Evolutionary conservation across 2,888 invertebrate genomes (phyloP).

Genomic region (Stenolophus ochropezus): DNA sequence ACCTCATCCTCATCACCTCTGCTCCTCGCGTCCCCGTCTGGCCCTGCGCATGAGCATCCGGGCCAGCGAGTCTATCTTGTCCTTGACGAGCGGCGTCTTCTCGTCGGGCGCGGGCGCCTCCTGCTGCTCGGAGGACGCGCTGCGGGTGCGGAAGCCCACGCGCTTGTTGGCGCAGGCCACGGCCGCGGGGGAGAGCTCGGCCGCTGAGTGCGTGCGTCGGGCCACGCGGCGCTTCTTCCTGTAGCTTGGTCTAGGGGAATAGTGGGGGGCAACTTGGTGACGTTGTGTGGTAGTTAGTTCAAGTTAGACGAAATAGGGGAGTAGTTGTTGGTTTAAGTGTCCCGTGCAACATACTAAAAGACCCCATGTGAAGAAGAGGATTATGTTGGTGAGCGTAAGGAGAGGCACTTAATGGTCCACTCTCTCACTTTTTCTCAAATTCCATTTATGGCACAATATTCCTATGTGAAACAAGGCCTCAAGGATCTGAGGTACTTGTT

Average conservation of each 20-base stretch:
- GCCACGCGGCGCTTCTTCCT: constrained; percentile 78
- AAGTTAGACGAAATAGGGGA: too few species aligned
- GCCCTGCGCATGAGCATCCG: constrained; percentile 78
- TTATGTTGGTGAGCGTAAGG: too few species aligned
- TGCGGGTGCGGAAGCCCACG: constrained; percentile 78
- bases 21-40: background rate
- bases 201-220: constrained; percentile 81
- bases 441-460: too few species aligned
- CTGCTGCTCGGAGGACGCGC: constrained; percentile 80
- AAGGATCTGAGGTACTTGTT: too few species aligned
- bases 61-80: constrained; percentile 85
- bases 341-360: too few species aligned
- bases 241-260: constrained; percentile 66
- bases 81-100: constrained; percentile 79
- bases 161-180: constrained; percentile 80
- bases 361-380: too few species aligned
- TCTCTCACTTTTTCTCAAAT: too few species aligned
- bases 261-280: background rate
- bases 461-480: too few species aligned
- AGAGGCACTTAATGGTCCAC: too few species aligned
- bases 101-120: constrained; percentile 69
- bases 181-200: constrained; percentile 79
- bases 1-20: background rate
- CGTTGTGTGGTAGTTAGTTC: too few species aligned
- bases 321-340: too few species aligned